Evolutionary conservation across 2,797 vertebrate genomes (phyloP).

Genomic region (Anguilla megastoma): DNA sequence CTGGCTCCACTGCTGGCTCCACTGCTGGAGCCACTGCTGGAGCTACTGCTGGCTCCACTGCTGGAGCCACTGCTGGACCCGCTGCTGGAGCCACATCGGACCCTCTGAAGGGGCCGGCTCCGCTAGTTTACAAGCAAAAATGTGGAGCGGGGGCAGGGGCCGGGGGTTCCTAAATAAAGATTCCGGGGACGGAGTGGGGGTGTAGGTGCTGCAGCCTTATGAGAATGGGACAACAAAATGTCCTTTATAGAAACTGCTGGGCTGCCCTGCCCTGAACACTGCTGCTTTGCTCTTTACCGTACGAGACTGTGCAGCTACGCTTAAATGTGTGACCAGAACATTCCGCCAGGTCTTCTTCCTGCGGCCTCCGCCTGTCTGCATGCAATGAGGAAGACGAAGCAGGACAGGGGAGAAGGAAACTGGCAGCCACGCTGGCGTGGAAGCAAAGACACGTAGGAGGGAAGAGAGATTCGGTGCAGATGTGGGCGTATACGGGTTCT

Average conservation of each 20-base stretch:
- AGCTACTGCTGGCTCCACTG: too few species aligned
- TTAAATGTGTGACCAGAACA: background rate
- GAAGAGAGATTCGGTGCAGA: background rate
- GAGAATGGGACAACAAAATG: background rate
- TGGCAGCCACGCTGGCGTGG: slow-evolving; percentile 36
- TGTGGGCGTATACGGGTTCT: background rate
- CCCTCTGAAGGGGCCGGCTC: background rate
- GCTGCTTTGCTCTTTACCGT: background rate
- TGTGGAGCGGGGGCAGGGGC: background rate
- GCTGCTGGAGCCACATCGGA: background rate
- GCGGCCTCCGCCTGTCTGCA: background rate
- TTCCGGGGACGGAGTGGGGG: background rate
- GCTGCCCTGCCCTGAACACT: background rate
- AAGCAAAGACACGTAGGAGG: slow-evolving; percentile 39
- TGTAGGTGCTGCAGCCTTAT: background rate
- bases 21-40: too few species aligned
- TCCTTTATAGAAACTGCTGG: background rate
- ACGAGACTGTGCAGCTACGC: background rate
- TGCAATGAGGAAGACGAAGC: background rate
- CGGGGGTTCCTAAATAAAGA: background rate
- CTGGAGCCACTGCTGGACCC: too few species aligned
- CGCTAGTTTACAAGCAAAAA: background rate
- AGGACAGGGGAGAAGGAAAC: slow-evolving; percentile 34
- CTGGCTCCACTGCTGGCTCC: too few species aligned
- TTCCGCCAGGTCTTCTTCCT: background rate